A percentile compares a stretch with the other conserved stretches of the same genome.
Conservation (phyloP, 2,888 invertebrate genomes). For the Ichneumoninae sp. region DNA sequence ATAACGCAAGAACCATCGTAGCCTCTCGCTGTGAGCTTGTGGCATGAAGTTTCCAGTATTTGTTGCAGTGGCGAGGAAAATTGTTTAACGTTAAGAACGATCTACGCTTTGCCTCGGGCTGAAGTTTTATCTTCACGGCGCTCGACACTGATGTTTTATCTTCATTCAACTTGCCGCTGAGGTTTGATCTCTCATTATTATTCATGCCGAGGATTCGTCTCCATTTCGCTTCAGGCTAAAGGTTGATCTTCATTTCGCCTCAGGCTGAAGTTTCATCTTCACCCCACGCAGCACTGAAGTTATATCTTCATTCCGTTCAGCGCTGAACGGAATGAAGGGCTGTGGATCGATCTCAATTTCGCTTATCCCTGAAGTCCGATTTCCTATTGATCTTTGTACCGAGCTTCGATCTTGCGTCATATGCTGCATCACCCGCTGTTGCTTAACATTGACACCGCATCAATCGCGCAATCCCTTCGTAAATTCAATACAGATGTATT, state of each 20-base stretch:
- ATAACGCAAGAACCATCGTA: background rate
- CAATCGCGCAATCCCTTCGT: slow-evolving; percentile 10
- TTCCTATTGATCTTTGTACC: background rate
- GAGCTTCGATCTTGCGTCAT: background rate
- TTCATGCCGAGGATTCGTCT: background rate
- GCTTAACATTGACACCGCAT: background rate
- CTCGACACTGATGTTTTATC: background rate
- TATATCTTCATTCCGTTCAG: background rate
- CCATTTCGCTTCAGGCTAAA: background rate
- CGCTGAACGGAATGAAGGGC: too few species aligned
- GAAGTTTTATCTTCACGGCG: background rate
- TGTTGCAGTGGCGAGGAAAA: background rate
- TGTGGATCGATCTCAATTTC: background rate
- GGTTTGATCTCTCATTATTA: background rate
- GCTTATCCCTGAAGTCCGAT: background rate
- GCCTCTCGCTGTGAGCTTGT: background rate
- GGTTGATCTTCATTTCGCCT: background rate
- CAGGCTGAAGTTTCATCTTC: background rate
- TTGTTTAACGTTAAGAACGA: background rate
- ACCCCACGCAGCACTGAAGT: background rate
- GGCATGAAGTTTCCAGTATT: background rate
- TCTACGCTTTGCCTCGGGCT: background rate
- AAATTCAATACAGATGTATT: slow-evolving; percentile 31
- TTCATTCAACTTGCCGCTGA: background rate
- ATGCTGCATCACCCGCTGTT: background rate